Evolutionary conservation across 30 jellyfish, hydroid and myxozoan genomes (phyloP), one percentile per base, ranked within the genome.

Genomic region (Nemopilema nomurai): DNA sequence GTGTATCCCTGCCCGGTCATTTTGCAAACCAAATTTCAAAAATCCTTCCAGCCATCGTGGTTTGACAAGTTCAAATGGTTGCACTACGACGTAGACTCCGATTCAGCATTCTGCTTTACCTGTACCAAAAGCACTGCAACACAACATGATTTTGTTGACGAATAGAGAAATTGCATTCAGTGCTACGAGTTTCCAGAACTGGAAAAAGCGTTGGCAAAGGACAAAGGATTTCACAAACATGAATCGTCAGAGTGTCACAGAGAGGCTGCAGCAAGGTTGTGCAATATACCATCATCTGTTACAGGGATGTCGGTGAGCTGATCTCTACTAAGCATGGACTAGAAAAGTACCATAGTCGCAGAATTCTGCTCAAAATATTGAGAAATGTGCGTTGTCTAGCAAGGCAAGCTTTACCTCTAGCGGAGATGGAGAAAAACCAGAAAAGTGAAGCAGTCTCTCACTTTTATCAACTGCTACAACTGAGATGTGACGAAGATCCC

Each of bases 401-500:
- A 17, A 68, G 20, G 50, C 78, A 68, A 24, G 77, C 67, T 51
- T 28, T 69, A 71, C 79, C 86, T 83, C 86, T 83, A 0, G 86
- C 86, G 71, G 79, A 69, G 16, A 69, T 79, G 91, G 51, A 83
- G 1, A 69, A 83, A 83, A 22, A 26, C 78, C 70, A 69, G 83
- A 86, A 86, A 64, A 75, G 77, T 23, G 88, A 74, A 67, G 88
- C 81, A 67, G 83, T 77, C 81, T 87, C 96, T 29, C 78, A 87
- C 64, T 87, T 77, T 26, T 77, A 77, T 77, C 96, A 87, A 22
- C 51, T 87, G 77, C 85, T 87, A 66, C 41, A 77, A 69, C 81
- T 87, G 49, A 77, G 96, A 77, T 79, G 90, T 31, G 79, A 71
- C 49, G 91, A 87, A 67, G 96, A 87, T 53, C 96, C 96, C 24